Percentiles rank a stretch among this genome's conserved stretches.
phyloP scores from a whole-genome alignment of 1,140 invertebrate species.

The Metopolophium dirhodum region DNA sequence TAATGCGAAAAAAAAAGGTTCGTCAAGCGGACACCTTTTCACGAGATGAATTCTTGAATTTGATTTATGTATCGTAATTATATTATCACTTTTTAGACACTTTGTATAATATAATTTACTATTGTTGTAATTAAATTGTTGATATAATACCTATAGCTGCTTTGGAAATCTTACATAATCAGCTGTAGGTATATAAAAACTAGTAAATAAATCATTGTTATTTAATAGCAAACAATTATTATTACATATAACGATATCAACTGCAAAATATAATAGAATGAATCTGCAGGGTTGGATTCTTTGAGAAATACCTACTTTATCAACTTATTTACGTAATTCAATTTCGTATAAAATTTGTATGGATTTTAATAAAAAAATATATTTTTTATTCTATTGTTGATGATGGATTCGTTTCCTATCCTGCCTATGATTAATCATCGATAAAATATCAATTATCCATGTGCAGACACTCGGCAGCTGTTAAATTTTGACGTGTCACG shows the following conservation, averaged over 20 bases:
- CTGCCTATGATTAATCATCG: neutral
- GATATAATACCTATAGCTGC: neutral
- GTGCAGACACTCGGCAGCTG: no score
- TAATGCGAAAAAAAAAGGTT: neutral
- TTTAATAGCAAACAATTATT: neutral
- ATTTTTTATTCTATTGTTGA: neutral
- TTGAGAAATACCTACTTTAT: neutral
- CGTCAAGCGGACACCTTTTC: neutral
- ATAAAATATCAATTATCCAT: neutral
- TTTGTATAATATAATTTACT: neutral
- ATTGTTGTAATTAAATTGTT: neutral
- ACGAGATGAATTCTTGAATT: neutral
- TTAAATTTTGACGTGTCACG: neutral
- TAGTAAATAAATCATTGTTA: neutral
- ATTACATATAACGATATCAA: neutral
- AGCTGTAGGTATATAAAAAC: accelerated
- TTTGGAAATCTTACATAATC: neutral
- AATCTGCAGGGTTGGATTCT: neutral
- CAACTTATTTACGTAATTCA: neutral
- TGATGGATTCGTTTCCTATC: neutral
- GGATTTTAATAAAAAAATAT: neutral
- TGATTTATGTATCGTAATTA: neutral
- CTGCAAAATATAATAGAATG: neutral
- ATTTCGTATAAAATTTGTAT: neutral
- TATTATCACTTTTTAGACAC: neutral